Evolutionary conservation across 2,888 invertebrate species (phyloP).

Genomic region (Tetranychus piercei): DNA sequence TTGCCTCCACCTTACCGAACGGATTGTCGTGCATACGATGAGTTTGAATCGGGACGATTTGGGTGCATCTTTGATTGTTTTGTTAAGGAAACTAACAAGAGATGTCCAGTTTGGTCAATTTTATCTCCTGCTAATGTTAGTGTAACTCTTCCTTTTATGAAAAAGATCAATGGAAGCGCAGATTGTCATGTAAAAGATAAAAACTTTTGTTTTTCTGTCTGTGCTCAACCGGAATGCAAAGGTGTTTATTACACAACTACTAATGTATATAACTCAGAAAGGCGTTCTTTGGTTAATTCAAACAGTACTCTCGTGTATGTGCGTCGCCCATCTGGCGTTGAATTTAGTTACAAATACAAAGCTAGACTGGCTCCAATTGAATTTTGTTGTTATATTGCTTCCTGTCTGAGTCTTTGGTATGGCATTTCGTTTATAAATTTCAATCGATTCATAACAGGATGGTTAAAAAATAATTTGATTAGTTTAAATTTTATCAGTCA

Average conservation of each 20-base stretch:
- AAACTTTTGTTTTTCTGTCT: neutral
- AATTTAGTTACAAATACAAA: neutral
- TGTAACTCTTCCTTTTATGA: neutral
- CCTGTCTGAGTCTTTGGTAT: neutral
- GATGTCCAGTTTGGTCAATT: constrained; percentile 6
- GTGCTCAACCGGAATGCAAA: neutral
- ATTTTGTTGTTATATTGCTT: neutral
- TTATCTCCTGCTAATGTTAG: neutral
- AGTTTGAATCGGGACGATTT: neutral
- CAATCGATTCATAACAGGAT: neutral
- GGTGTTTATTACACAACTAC: neutral
- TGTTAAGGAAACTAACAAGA: neutral
- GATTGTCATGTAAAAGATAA: neutral
- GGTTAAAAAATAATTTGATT: neutral
- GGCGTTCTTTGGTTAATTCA: neutral
- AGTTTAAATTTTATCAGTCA: too few species aligned
- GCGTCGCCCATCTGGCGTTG: neutral
- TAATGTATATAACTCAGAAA: neutral
- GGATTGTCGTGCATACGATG: neutral
- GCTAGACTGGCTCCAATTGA: neutral
- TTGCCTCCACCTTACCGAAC: neutral
- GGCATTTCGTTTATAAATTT: neutral
- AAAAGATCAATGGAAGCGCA: neutral
- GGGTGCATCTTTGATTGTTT: neutral
- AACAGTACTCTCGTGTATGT: neutral